Conservation (phyloP, 2,797 vertebrate genomes). For the Gallinago solitaria region DNA sequence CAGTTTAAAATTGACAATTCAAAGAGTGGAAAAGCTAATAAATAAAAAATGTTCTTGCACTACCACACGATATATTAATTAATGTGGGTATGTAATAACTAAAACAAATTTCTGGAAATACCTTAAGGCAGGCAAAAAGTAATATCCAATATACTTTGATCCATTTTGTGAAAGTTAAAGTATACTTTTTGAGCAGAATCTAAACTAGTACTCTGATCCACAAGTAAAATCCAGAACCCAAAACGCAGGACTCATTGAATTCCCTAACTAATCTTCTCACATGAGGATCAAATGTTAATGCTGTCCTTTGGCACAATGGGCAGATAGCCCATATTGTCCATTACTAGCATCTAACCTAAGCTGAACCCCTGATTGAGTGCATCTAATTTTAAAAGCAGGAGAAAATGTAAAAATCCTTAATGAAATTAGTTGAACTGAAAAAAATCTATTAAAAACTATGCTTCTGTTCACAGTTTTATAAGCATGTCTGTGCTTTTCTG, state of each 20-base stretch:
- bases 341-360: background rate
- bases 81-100: background rate
- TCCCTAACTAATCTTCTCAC: background rate
- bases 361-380: background rate
- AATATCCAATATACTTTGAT: conserved; percentile 1
- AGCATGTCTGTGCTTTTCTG: background rate
- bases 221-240: background rate
- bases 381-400: background rate
- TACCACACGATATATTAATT: background rate
- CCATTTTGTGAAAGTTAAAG: background rate
- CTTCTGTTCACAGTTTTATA: background rate
- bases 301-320: background rate
- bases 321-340: background rate
- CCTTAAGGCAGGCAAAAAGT: background rate
- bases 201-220: background rate
- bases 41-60: background rate
- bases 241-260: background rate
- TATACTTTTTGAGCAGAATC: background rate
- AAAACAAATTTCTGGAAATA: background rate
- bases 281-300: background rate
- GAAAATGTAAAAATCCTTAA: background rate
- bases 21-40: conserved; percentile 12
- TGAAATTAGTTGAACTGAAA: background rate
- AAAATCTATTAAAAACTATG: background rate
- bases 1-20: background rate